Conservation (phyloP, 2,113 vertebrate genomes). For the Saccopteryx bilineata region DNA sequence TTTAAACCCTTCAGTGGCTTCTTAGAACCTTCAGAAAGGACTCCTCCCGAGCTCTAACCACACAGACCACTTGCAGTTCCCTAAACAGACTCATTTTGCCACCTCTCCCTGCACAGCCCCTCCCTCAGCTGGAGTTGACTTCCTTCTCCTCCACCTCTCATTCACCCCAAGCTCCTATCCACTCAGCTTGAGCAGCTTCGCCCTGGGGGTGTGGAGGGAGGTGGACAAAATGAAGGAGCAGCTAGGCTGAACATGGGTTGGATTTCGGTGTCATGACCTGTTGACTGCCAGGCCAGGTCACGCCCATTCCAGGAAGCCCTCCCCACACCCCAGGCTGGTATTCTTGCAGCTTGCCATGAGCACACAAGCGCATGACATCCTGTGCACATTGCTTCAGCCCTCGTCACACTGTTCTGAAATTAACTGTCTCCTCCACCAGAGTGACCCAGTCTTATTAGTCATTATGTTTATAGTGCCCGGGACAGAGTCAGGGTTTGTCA, state of each 20-base stretch:
- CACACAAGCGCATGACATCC: not conserved
- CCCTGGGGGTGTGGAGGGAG: not conserved
- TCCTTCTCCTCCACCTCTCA: not conserved
- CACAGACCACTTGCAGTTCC: not conserved
- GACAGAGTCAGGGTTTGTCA: not conserved
- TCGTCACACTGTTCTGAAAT: not conserved
- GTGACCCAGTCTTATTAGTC: not conserved
- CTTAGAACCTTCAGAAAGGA: not conserved
- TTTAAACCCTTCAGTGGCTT: not conserved
- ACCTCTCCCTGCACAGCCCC: not conserved
- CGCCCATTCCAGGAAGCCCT: not conserved
- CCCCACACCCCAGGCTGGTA: not conserved
- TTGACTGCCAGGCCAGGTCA: accelerated
- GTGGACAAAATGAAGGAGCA: not conserved
- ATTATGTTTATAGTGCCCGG: not conserved
- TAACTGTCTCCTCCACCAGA: not conserved
- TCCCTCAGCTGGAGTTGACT: not conserved
- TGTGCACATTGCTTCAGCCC: not conserved
- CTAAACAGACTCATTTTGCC: not conserved
- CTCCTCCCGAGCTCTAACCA: not conserved
- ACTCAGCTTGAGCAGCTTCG: not conserved
- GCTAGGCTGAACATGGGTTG: not conserved
- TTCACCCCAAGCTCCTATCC: too few species aligned
- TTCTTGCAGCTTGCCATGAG: not conserved
- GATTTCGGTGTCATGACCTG: too few species aligned